Base-by-base conservation (phyloP, 2,797 vertebrate species). In the Notolepis coatsorum region DNA sequence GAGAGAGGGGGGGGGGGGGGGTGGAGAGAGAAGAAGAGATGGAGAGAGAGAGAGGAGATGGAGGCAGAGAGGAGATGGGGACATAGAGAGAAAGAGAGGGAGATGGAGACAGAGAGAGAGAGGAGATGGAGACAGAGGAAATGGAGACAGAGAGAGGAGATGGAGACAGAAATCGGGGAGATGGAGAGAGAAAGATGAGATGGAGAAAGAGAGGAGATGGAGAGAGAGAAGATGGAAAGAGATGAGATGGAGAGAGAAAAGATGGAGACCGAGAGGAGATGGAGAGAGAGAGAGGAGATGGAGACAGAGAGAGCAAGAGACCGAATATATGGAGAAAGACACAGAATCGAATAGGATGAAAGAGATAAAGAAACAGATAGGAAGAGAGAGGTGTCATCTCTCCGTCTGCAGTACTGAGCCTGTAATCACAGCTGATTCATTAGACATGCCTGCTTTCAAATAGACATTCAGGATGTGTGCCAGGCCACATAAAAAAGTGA, bases 151-250 rank as follows among this genome's bases (percentile, higher is more conserved):
- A 13, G 20, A 15, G 13, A 8, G 6, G n/a, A 30, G 46, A 42
- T 35, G 15, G 12, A 52, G 5, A 45, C 8, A 57, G 30, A n/a
- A n/a, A n/a, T n/a, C n/a, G 13, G 6, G 6, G n/a, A 30, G 46
- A 42, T 35, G 15, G 12, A 52, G 5, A 45, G n/a, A 57, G 30
- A n/a, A n/a, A n/a, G n/a, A n/a, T n/a, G 3, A 65, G 30, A 43
- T 21, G 35, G 37, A 18, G n/a, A 50, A n/a, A n/a, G n/a, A n/a
- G n/a, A n/a, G n/a, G n/a, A n/a, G n/a, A n/a, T n/a, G n/a, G n/a
- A n/a, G n/a, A n/a, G n/a, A n/a, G n/a, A n/a, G n/a, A n/a, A n/a
- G n/a, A n/a, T n/a, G n/a, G n/a, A n/a, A n/a, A n/a, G n/a, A n/a
- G n/a, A n/a, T n/a, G n/a, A n/a, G 7, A 18, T n/a, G 23, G 2